A percentile compares a stretch with the other conserved stretches of the same genome.
These are phyloP conservation scores for Clepsis dumicolana DNA, from an alignment of 2,888 invertebrate genomes.

Conservation along the genomic window DNA sequence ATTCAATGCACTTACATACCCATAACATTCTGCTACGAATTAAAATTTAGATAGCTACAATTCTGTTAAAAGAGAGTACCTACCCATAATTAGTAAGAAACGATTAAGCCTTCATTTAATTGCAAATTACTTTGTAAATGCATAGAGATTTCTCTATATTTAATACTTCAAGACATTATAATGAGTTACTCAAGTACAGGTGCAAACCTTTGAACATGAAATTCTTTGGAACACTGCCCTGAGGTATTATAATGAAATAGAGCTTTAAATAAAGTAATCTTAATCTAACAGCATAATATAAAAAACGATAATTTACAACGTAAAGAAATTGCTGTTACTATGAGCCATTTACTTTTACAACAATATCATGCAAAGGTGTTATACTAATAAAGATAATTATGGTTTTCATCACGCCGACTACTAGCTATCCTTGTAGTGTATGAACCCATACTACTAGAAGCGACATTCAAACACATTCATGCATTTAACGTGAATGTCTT, in stretches of 20 bases:
- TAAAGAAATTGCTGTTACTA: slow-evolving; percentile 36
- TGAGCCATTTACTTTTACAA: slow-evolving; percentile 31
- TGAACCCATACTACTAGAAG: not conserved
- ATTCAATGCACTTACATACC: not conserved
- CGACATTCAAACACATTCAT: not conserved
- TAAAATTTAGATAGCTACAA: not conserved
- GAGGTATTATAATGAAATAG: slow-evolving; percentile 1
- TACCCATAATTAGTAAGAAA: not conserved
- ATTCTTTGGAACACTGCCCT: not conserved
- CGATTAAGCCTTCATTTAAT: not conserved
- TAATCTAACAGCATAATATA: slow-evolving; percentile 29
- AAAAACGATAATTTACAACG: slow-evolving; percentile 31
- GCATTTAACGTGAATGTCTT: not conserved
- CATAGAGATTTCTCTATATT: not conserved
- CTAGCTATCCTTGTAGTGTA: not conserved
- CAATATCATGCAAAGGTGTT: slow-evolving; percentile 35
- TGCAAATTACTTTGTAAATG: slow-evolving; percentile 7
- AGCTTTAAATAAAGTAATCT: slow-evolving; percentile 30
- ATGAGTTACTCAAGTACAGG: not conserved
- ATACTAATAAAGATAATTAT: slow-evolving; percentile 33
- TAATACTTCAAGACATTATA: not conserved
- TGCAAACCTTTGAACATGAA: not conserved
- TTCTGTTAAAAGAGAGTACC: not conserved
- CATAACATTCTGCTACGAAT: not conserved
- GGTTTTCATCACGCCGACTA: not conserved